Evolutionary conservation across 2,113 vertebrate species (phyloP), one percentile per base, ranked within the genome.

Genomic region (Boleophthalmus pectinirostris): DNA sequence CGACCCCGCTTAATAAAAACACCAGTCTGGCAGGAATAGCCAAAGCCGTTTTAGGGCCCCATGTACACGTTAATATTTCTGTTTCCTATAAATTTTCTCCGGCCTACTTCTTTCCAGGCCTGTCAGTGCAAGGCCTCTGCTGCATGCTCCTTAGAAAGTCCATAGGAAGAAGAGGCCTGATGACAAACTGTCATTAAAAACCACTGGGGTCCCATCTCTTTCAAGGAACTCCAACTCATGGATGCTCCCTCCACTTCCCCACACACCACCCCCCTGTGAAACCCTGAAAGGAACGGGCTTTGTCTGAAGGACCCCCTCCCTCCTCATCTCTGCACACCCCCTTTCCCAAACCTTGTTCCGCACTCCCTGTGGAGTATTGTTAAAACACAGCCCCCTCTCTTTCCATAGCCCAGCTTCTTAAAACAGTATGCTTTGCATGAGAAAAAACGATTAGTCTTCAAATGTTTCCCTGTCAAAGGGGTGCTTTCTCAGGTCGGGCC

Each of bases 391-490:
- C 80, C 82, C 83, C 88, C 82, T 74, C 85, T 79, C 84, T 88
- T 79, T 80, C 82, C 72, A 64, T 64, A 72, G 83, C 78, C 83
- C 56, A 5, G 77, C 72, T 88, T 92, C 85, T 92, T 93, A 93
- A 93, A 93, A 89, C 90, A 91, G 88, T 86, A 56, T 83, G 87
- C 90, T 94, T 93, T 93, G 93, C 92, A 93, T 94, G 87, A 94
- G 89, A 94, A 94, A 93, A 93, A 91, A 89, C 87, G 86, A 93
- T 94, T 92, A 92, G 92, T 93, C 90, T 93, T 93, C 88, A 91
- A 91, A 93, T 92, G 89, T 85, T 86, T 73, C 67, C 57, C 80
- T 91, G 91, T 93, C 92, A 94, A 91, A 89, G 75, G 77, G 82
- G 82, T 80, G 78, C 80, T 87, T 85, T 78, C 87, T 90, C 74